These are phyloP conservation scores for Dermatophagoides farinae DNA, from an alignment of 1,140 invertebrate genomes.

Conservation along the genomic window DNA sequence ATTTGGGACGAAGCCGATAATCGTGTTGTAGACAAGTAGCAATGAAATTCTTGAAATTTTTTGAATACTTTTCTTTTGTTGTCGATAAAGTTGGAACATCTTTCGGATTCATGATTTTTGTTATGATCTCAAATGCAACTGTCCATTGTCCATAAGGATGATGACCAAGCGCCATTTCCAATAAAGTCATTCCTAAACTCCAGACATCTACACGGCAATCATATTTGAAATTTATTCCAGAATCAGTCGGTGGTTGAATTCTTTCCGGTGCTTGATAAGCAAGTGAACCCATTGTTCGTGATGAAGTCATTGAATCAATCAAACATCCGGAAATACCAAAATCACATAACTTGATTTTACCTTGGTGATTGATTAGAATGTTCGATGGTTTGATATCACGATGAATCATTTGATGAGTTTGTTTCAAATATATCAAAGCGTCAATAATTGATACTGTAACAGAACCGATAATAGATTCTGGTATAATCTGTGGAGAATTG, in stretches of 20 bases:
- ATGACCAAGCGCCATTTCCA: slow-evolving; percentile 3
- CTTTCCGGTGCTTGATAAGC: slow-evolving; percentile 97
- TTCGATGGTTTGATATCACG: slow-evolving; percentile 96
- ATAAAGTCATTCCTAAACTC: slow-evolving; percentile 64
- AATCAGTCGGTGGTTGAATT: slow-evolving; percentile 51
- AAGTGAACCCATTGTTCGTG: slow-evolving; percentile 81
- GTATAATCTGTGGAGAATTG: slow-evolving; percentile 35
- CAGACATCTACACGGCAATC: slow-evolving; percentile 97
- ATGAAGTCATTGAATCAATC: slow-evolving; percentile 91
- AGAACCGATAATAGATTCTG: slow-evolving; percentile 72
- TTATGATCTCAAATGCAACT: neutral
- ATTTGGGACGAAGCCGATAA: too few species aligned
- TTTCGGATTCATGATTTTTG: too few species aligned
- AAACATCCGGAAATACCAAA: slow-evolving; percentile 93
- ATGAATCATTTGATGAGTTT: slow-evolving; percentile 93
- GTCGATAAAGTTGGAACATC: too few species aligned
- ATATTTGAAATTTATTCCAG: slow-evolving; percentile 34
- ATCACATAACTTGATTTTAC: slow-evolving; percentile 91
- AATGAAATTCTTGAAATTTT: too few species aligned
- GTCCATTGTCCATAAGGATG: neutral
- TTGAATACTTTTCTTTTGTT: too few species aligned
- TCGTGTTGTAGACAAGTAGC: too few species aligned
- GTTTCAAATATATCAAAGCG: slow-evolving; percentile 76
- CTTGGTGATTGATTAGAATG: slow-evolving; percentile 76
- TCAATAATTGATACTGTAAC: slow-evolving; percentile 63